Conservation (phyloP, 2,113 vertebrate species). For the Fregata magnificens region DNA sequence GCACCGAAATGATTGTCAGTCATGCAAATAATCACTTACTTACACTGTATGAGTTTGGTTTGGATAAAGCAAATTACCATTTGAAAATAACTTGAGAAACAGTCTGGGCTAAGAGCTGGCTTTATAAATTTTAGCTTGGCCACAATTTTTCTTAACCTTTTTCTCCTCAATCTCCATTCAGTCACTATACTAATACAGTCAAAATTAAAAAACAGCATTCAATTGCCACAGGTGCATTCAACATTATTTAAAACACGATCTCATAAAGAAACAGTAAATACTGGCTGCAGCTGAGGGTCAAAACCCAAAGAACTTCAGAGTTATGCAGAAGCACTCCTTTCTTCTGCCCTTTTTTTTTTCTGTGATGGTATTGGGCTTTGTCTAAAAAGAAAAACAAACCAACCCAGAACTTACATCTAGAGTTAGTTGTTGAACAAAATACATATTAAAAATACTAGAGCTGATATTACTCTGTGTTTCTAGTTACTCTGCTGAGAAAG, state of each 20-base stretch:
- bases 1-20: conserved; percentile 92
- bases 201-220: conserved; percentile 57
- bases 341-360: neutral
- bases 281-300: conserved; percentile 48
- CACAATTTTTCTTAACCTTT: conserved; percentile 77
- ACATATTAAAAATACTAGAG: neutral
- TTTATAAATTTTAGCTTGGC: conserved; percentile 85
- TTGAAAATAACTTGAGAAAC: conserved; percentile 96
- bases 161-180: conserved; percentile 65
- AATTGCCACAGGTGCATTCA: conserved; percentile 63
- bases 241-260: conserved; percentile 25
- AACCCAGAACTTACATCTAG: neutral
- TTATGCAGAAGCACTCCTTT: neutral
- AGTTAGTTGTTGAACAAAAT: neutral
- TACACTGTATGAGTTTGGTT: conserved; percentile 91
- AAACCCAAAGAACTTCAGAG: neutral
- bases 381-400: neutral
- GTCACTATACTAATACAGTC: conserved; percentile 22
- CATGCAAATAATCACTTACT: conserved; percentile 99
- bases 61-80: conserved; percentile 97
- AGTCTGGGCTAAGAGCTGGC: conserved; percentile 89
- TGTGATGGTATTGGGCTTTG: neutral
- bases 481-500: neutral
- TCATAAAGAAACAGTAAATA: neutral
- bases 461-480: neutral